Evolutionary conservation across 2,888 invertebrate genomes (phyloP), one percentile per base, ranked within the genome.

Genomic region (Autographa gamma): DNA sequence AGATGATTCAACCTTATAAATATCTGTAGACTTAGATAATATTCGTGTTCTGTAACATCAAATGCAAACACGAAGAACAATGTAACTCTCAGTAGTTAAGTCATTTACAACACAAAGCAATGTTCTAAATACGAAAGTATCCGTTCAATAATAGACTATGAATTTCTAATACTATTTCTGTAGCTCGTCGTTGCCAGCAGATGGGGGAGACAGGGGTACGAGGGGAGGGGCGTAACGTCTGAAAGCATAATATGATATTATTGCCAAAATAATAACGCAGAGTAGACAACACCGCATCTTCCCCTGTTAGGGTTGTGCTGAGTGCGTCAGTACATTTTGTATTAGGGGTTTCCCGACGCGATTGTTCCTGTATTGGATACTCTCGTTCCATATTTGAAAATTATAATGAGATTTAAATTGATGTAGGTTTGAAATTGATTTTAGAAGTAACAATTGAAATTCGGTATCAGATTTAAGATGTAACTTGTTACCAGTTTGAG

Each of bases 91-190:
- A 73, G 60, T 64, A 54, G 56, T 73, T 65, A 74, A 71, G 66
- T 73, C 60, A 77, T 76, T 85, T 85, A 83, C 85, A 82, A 86
- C 83, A 89, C 88, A 87, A 91, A 90, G 87, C 82, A 81, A 78
- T 84, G 89, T 81, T 88, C 89, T 90, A 89, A 90, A 89, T 91
- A 88, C 88, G 84, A 87, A 89, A 89, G 88, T 87, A 87, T 88
- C 84, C 78, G 89, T 89, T 90, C 91, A 92, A 91, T 93, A 93
- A 93, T 93, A 93, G 91, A 90, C 88, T 85, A 88, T 89, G 90
- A 91, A 93, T 91, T 91, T 93, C 91, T 91, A 91, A 90, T 90
- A 91, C 90, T 93, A 93, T 93, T 93, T 91, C 91, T 90, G 93
- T 88, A 84, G 79, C 85, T 84, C 82, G 84, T 80, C 89, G 89